These are phyloP conservation scores for Erynnis tages DNA, from an alignment of 2,888 invertebrate species.

Conservation along the genomic window DNA sequence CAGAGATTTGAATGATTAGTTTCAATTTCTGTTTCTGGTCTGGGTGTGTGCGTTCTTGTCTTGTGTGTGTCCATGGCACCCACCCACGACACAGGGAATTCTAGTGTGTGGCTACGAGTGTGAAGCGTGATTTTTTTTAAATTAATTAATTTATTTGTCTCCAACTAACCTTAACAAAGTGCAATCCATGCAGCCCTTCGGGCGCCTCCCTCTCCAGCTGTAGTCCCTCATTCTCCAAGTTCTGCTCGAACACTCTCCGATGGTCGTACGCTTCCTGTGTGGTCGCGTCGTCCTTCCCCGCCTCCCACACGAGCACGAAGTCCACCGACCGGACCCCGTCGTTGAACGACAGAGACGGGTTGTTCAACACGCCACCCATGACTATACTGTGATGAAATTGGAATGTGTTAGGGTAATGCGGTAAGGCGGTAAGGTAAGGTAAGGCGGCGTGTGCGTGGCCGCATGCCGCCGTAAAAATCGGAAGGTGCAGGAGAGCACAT, in stretches of 20 bases:
- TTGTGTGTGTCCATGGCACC: too few relatives aligned
- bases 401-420: constrained; percentile 11
- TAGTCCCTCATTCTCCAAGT: constrained; percentile 87
- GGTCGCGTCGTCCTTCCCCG: constrained; percentile 74
- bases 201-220: constrained; percentile 86
- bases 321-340: constrained; percentile 88
- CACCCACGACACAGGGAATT: too few relatives aligned
- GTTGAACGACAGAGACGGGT: constrained; percentile 84
- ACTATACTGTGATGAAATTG: constrained; percentile 52
- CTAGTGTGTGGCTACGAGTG: too few relatives aligned
- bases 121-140: too few relatives aligned
- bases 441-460: too few relatives aligned
- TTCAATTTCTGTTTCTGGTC: too few relatives aligned
- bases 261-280: constrained; percentile 67
- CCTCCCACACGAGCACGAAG: constrained; percentile 90
- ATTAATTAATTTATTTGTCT: too few relatives aligned
- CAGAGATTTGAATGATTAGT: too few relatives aligned
- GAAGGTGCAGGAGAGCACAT: too few relatives aligned
- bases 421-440: too few relatives aligned
- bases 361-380: constrained; percentile 65
- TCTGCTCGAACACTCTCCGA: constrained; percentile 85
- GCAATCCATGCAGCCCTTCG: constrained; percentile 83
- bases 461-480: too few relatives aligned
- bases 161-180: constrained; percentile 87
- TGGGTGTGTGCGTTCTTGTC: too few relatives aligned